Base-by-base conservation (phyloP, 2,888 invertebrate species). In the Microplitis manilae region DNA sequence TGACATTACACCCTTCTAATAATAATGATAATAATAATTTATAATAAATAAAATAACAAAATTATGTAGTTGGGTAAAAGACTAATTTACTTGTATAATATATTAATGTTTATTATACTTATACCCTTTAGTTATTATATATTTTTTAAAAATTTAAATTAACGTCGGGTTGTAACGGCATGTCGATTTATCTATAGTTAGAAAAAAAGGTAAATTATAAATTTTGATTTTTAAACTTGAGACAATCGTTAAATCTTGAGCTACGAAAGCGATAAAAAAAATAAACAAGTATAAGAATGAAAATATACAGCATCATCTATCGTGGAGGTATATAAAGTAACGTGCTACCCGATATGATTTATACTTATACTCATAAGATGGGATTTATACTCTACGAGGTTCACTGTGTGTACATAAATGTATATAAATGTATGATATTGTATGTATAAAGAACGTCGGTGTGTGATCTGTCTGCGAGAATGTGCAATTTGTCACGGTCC, bases 321-420 rank as follows among this genome's bases (percentile, higher is more conserved):
- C 13, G 9, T 70, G 50, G 67, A 68, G 67, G 61, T 60, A 68
- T 59, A 60, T 39, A 17, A 30, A 64, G 40, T 40, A 50, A 73
- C 50, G 73, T 67, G 67, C 59, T 73, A 67, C 39, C 38, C 73
- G 38, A 79, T 79, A 80, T 83, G 83, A 84, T 84, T 84, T 84
- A 84, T 82, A 78, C 68, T 60, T 79, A 62, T 77, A 77, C 75
- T 81, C 78, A 75, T 82, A 68, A 77, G 75, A 75, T 71, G 40
- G 77, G 82, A 84, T 83, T 84, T 83, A 84, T 84, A 81, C 77
- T 62, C 38, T 78, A 79, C 77, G 75, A 76, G 69, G 77, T 81
- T 77, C 72, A 61, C 79, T 9, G 9, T 50, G 1, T 50, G 50
- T 8, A 50, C 13, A 9, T 50, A 50, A 50, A 50, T 50, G n/a